Evolutionary conservation across 37 sponge, comb jelly and placozoan species (phyloP).

Genomic region (Oopsacas minuta): DNA sequence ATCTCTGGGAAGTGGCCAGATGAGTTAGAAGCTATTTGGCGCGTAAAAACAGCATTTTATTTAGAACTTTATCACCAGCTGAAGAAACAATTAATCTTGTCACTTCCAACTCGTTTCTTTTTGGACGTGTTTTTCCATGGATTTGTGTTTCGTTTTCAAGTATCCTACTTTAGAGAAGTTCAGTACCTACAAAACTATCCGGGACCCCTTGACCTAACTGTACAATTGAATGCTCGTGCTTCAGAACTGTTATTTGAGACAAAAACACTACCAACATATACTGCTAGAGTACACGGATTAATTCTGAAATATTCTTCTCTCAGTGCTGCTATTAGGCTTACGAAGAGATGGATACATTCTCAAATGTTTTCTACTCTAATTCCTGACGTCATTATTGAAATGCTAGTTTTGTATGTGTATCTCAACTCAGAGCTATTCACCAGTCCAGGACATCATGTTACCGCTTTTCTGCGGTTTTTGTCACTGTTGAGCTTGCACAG

Average conservation of each 20-base stretch:
- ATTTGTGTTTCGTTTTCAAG: conserved; percentile 53
- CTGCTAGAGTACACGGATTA: conserved; percentile 26
- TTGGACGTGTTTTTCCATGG: conserved; percentile 60
- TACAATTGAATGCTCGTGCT: neutral
- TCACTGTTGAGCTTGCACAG: conserved; percentile 48
- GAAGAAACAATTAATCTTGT: conserved; percentile 23
- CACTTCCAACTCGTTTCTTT: conserved; percentile 41
- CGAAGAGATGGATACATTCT: conserved; percentile 76
- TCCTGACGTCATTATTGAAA: conserved; percentile 71
- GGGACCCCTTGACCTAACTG: neutral
- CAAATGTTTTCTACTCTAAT: conserved; percentile 75
- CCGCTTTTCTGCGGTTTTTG: conserved; percentile 71
- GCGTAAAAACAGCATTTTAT: conserved; percentile 81
- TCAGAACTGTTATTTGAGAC: neutral
- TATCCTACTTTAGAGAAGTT: conserved; percentile 42
- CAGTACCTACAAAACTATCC: neutral
- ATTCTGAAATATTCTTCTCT: conserved; percentile 53
- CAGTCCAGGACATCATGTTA: conserved; percentile 44
- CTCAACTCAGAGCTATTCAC: conserved; percentile 40
- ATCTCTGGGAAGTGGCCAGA: conserved; percentile 97
- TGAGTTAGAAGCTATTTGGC: conserved; percentile 55
- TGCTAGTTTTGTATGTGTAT: conserved; percentile 71
- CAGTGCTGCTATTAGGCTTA: conserved; percentile 46
- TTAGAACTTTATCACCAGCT: conserved; percentile 42
- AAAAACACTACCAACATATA: neutral